Base-by-base conservation (phyloP, 2,113 vertebrate species). In the Anolis carolinensis region DNA sequence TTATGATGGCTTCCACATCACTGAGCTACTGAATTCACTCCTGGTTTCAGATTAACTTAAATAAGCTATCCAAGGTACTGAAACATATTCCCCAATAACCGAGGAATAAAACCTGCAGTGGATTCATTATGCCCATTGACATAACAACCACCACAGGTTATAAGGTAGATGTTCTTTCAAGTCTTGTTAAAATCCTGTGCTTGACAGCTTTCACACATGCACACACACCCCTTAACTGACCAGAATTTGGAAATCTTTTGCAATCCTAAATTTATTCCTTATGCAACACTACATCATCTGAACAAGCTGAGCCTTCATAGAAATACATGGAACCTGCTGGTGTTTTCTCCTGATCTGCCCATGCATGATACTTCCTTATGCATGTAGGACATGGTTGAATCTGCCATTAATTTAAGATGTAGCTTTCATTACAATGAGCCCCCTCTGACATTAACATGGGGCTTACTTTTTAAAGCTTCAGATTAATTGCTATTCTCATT, bases 401-500 rank as follows among this genome's bases (percentile, higher is more conserved):
- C 92, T 96, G 90, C 87, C 94, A 96, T 96, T 96, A 96, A 96
- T 96, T 96, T 96, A 96, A 95, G 89, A 96, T 93, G 94, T 89
- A 97, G 93, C 96, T 96, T 96, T 96, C 94, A 95, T 95, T 95
- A 95, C 92, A 96, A 92, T 95, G 92, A 95, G 94, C 94, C 92
- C 95, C 21, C 70, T 44, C 39, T 96, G 96, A 96, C 95, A 97
- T 95, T 95, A 96, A 95, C 93, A 93, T 82, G 93, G 90, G 86
- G 92, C 90, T 95, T 96, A 94, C 95, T 96, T 96, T 96, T 96
- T 96, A 96, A 96, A 95, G 92, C 93, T 95, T 97, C 95, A 94
- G 85, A 96, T 97, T 97, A 97, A 97, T 97, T 97, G 96, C 95
- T 94, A 88, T 94, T 96, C 96, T 96, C 95, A 96, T 97, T 97